phyloP scores from a whole-genome alignment of 2,797 vertebrate genomes.

The Hippopotamyrus pictus region DNA sequence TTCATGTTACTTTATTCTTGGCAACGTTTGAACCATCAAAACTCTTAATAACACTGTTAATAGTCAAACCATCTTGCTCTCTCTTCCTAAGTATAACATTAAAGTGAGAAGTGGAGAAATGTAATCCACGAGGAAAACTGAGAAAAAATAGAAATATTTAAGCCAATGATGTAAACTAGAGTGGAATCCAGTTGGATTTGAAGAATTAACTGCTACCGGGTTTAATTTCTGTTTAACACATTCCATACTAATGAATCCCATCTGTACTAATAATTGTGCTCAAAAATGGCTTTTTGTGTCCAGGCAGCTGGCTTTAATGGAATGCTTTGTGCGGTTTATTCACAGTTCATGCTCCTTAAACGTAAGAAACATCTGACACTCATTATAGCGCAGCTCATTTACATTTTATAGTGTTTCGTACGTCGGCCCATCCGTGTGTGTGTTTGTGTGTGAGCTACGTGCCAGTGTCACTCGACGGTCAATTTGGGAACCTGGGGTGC shows the following conservation, averaged over 20 bases:
- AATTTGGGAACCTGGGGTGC: background rate
- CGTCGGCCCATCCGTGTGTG: slow-evolving; percentile 6
- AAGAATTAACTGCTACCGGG: slow-evolving; percentile 23
- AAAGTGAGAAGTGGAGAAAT: background rate
- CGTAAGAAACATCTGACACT: slow-evolving; percentile 24
- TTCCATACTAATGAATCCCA: slow-evolving; percentile 27
- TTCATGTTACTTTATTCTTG: slow-evolving; percentile 1
- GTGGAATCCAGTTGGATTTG: slow-evolving; percentile 11
- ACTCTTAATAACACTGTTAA: slow-evolving; percentile 20
- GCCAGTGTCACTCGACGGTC: slow-evolving; percentile 25
- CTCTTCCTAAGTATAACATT: background rate
- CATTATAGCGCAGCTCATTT: slow-evolving; percentile 15
- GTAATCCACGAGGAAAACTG: background rate
- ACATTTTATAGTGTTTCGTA: slow-evolving; percentile 25
- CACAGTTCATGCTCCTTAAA: slow-evolving; percentile 24
- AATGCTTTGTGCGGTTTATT: slow-evolving; percentile 27
- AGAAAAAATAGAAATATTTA: background rate
- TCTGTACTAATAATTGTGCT: slow-evolving; percentile 23
- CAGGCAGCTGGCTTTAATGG: slow-evolving; percentile 22
- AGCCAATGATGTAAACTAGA: background rate
- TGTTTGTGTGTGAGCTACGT: slow-evolving; percentile 21
- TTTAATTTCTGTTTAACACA: slow-evolving; percentile 28
- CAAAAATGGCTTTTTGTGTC: slow-evolving; percentile 14
- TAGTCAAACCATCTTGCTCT: slow-evolving; percentile 22
- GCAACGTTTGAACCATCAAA: background rate